Evolutionary conservation across 2,113 vertebrate genomes (phyloP), one percentile per base, ranked within the genome.

Genomic region (Ariopsis seemanni): DNA sequence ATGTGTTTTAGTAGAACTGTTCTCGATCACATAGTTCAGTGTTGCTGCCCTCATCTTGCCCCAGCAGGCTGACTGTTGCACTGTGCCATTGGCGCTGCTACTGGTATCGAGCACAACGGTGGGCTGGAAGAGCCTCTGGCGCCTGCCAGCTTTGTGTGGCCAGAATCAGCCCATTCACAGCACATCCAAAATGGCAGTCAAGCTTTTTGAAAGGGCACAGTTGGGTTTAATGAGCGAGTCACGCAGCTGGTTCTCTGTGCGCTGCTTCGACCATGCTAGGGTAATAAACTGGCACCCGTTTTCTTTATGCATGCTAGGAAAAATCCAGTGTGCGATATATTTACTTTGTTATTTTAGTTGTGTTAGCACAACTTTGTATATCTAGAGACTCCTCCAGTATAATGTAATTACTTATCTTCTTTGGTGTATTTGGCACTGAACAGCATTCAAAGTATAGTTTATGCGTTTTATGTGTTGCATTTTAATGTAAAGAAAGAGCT

Each of bases 71-170:
- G 72, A 87, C 84, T 84, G 83, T 82, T 86, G 89, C 48, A 89
- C 75, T 86, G 86, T 82, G 87, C 90, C 84, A 17, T 79, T 78
- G 90, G 89, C 90, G 77, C 71, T 0, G 71, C 91, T 87, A 88
- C 63, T 53, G 90, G 93, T 92, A 91, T 90, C 63, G 22, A 57
- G 25, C 83, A 6, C 62, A 50, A 8, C 8, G 10, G 30, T 81
- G 78, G 78, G 30, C 85, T 67, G 22, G 72, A 83, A 86, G 82
- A 89, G 88, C 86, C 90, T 80, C 80, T 83, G 69, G 48, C 75
- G 62, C 86, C 91, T 91, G 91, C 90, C 88, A 88, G 89, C 89
- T 77, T 87, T 89, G 89, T 88, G 78, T 72, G 91, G 86, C 85
- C 88, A 86, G 89, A 89, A 89, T 89, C 50, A 3, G 85, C 87